phyloP scores from a whole-genome alignment of 1,140 invertebrate species.

The Drosophila bifasciata region DNA sequence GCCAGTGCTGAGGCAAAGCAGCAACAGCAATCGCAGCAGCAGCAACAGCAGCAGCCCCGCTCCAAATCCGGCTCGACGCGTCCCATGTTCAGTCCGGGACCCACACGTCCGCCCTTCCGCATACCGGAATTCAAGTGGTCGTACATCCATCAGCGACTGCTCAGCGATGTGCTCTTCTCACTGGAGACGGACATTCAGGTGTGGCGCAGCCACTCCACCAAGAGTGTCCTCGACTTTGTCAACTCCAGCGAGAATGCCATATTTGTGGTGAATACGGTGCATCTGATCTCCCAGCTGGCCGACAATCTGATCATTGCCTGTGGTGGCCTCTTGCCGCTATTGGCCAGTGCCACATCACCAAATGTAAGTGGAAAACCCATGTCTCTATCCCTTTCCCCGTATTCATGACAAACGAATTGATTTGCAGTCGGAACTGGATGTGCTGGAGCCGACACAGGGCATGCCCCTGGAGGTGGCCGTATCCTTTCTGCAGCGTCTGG shows the following conservation, averaged over 20 bases:
- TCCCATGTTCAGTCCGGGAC: conserved; percentile 97
- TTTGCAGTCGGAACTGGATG: conserved; percentile 97
- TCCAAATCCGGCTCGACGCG: conserved; percentile 87
- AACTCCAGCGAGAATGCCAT: conserved; percentile 99
- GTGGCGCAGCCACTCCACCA: conserved; percentile 95
- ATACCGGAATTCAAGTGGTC: conserved; percentile 99
- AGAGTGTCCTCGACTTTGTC: conserved; percentile 98
- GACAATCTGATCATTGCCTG: conserved; percentile 99
- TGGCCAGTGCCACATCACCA: conserved; percentile 99
- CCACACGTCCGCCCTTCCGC: conserved; percentile 97
- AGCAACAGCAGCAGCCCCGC: conserved; percentile 81
- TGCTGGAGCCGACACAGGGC: conserved; percentile 98
- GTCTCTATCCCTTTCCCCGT: no score
- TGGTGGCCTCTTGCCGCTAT: conserved; percentile 96
- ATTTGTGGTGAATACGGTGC: conserved; percentile 99
- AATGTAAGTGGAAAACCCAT: conserved; percentile 90
- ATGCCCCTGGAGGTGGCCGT: conserved; percentile 99
- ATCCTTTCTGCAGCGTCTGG: conserved; percentile 97
- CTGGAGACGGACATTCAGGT: conserved; percentile 98
- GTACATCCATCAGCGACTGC: conserved; percentile 97
- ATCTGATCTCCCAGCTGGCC: conserved; percentile 98
- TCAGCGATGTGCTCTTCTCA: conserved; percentile 98
- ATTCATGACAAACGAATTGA: conserved; percentile 19
- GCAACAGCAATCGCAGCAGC: conserved; percentile 9
- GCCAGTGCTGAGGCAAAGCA: conserved; percentile 17